Conservation (phyloP, 2,113 vertebrate genomes). For the Pteronura brasiliensis region DNA sequence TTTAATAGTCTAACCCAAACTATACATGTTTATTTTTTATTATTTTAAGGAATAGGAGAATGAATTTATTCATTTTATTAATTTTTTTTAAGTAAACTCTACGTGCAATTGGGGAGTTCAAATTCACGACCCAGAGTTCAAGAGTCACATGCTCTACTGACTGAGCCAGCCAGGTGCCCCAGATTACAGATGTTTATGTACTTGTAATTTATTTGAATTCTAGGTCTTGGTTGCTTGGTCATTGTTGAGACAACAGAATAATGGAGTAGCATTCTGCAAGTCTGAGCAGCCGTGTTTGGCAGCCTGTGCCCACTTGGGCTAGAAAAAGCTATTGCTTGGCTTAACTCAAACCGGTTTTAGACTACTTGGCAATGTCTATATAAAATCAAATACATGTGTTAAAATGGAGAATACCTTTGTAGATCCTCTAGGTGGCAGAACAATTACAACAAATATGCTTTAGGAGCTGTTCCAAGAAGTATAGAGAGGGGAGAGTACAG, state of each 20-base stretch:
- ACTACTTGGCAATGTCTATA: not conserved
- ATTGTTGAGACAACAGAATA: not conserved
- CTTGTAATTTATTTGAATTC: not conserved
- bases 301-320: not conserved
- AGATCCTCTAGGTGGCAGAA: constrained; percentile 37
- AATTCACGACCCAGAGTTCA: fast-evolving
- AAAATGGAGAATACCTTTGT: constrained; percentile 17
- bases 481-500: not conserved
- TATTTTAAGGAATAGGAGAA: not conserved
- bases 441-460: not conserved
- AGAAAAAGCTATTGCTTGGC: not conserved
- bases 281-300: not conserved
- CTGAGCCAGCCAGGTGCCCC: not conserved
- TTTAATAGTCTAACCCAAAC: not conserved
- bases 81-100: not conserved
- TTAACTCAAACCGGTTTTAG: not conserved
- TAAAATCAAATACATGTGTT: not conserved
- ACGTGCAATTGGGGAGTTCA: fast-evolving
- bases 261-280: not conserved
- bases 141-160: not conserved
- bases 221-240: not conserved
- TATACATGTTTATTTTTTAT: not conserved
- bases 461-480: not conserved
- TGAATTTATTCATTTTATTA: not conserved
- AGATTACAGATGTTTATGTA: constrained; percentile 28